Conservation (phyloP, 1,140 invertebrate genomes). For the Leptinotarsa undecemlineata region DNA sequence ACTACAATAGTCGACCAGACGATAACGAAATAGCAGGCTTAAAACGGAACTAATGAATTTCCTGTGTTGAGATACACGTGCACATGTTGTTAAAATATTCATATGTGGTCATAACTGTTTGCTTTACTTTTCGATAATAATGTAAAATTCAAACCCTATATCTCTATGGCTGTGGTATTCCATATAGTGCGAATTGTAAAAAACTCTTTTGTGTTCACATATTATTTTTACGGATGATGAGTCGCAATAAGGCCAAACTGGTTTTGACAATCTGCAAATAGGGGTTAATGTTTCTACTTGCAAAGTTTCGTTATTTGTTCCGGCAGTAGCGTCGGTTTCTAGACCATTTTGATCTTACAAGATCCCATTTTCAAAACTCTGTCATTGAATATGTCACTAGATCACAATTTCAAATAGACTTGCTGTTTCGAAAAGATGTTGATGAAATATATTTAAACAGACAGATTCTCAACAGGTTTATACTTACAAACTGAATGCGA, state of each 20-base stretch:
- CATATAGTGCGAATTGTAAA: not conserved
- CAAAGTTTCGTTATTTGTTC: not conserved
- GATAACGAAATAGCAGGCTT: not conserved
- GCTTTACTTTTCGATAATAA: not conserved
- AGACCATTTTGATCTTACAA: no score
- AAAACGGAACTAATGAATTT: conserved; percentile 8
- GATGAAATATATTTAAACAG: no score
- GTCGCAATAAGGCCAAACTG: conserved; percentile 4
- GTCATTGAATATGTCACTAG: no score
- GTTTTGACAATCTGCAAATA: not conserved
- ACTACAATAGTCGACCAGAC: not conserved
- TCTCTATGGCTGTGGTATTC: not conserved
- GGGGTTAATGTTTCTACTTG: not conserved
- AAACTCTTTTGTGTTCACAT: not conserved
- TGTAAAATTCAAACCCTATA: not conserved
- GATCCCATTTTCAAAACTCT: no score
- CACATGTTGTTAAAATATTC: conserved; percentile 8
- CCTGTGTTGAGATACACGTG: not conserved
- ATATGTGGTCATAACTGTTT: not conserved
- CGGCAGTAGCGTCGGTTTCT: no score
- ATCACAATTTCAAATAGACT: no score
- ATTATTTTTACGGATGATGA: not conserved
- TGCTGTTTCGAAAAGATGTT: no score
- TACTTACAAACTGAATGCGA: no score
- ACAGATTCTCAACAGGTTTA: no score